Evolutionary conservation across 2,113 vertebrate species (phyloP).

Genomic region (Macquaria ambigua): DNA sequence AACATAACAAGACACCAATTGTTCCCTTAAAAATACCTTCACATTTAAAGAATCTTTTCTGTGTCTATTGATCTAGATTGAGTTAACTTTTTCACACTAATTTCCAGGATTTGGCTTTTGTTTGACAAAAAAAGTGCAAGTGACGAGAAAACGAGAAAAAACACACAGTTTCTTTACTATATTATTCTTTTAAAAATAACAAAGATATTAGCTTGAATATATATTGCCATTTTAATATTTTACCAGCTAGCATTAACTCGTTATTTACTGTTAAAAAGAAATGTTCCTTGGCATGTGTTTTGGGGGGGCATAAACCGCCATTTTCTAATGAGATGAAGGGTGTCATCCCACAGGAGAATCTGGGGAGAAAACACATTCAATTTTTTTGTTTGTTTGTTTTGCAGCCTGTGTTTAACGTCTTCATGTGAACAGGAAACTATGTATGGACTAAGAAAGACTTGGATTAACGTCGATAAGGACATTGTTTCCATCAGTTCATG

Average conservation of each 20-base stretch:
- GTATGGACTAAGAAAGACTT: not conserved
- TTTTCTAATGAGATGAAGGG: slow-evolving; percentile 78
- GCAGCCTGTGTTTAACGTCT: not conserved
- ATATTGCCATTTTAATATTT: not conserved
- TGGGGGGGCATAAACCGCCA: slow-evolving; percentile 75
- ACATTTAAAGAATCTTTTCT: slow-evolving; percentile 18
- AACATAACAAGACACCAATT: not conserved
- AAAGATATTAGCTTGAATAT: not conserved
- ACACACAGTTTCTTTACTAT: not conserved
- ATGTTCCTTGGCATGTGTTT: slow-evolving; percentile 47
- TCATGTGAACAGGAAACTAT: slow-evolving; percentile 6
- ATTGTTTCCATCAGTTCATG: slow-evolving; percentile 30
- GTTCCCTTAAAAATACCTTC: not conserved
- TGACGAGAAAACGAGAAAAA: slow-evolving; percentile 15
- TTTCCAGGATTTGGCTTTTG: slow-evolving; percentile 24
- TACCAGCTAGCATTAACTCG: not conserved
- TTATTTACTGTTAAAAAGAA: slow-evolving; percentile 12
- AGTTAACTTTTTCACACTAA: not conserved
- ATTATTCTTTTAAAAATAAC: not conserved
- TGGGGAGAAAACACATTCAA: slow-evolving; percentile 20
- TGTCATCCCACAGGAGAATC: slow-evolving; percentile 59
- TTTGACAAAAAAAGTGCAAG: not conserved
- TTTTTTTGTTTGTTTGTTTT: not conserved
- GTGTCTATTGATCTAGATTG: not conserved
- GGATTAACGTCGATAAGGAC: not conserved